Evolutionary conservation across 2,888 invertebrate genomes (phyloP).

Genomic region (Mylabris sibirica): DNA sequence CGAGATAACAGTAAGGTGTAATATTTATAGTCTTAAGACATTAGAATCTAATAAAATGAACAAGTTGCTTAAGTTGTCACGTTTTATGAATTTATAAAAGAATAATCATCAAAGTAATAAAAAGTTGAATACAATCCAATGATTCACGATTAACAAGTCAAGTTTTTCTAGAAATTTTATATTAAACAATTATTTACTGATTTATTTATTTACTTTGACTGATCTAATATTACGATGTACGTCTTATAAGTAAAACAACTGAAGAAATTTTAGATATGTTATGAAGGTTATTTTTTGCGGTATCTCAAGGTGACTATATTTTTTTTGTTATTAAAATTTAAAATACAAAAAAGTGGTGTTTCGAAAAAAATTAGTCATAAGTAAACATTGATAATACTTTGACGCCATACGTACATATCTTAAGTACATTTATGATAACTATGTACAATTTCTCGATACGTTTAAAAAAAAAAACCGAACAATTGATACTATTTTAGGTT

Average conservation of each 20-base stretch:
- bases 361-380: background rate
- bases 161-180: background rate
- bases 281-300: background rate
- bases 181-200: background rate
- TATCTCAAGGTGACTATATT: background rate
- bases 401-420: background rate
- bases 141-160: too few relatives aligned
- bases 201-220: background rate
- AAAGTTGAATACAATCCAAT: too few relatives aligned
- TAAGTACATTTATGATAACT: background rate
- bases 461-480: background rate
- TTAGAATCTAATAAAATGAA: too few relatives aligned
- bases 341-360: background rate
- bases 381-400: conserved; percentile 13
- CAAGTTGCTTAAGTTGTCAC: too few relatives aligned
- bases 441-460: too few relatives aligned
- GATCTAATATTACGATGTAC: background rate
- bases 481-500: background rate
- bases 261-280: background rate
- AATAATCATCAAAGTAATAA: too few relatives aligned
- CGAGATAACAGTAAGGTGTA: too few relatives aligned
- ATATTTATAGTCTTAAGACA: too few relatives aligned
- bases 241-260: background rate
- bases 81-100: too few relatives aligned
- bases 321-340: background rate